Base-by-base conservation (phyloP, 2,113 vertebrate species). In the Corydoras maculifer region DNA sequence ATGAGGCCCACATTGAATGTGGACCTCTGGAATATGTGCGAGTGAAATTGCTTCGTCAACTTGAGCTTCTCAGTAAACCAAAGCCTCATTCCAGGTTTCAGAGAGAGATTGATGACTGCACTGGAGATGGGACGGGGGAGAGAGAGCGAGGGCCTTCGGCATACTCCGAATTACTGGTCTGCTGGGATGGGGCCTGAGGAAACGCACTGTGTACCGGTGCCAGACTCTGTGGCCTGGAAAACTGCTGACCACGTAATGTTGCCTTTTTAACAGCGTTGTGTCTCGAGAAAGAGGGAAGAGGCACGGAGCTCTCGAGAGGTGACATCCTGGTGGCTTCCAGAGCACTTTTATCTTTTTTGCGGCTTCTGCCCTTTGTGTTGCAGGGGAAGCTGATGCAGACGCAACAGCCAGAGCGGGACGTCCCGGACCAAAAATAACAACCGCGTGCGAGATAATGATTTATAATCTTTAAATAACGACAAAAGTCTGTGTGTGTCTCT, bases 331-430 rank as follows among this genome's bases (percentile, higher is more conserved):
- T 61, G 50, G 70, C 72, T 76, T 76, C 58, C 58, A 65, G 13
- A 50, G 35, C 13, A 31, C n/a, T 50, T 69, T 79, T 71, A 82
- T 85, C 79, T 79, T 58, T 43, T 51, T 74, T 58, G 31, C 68
- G 61, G 72, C 78, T 82, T 82, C 82, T 87, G 82, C 83, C 78
- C 62, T 7, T 68, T 78, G 65, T 75, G 60, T 76, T 75, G 67
- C 72, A 68, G 62, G 25, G 73, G 70, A 75, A 68, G 77, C 61
- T 59, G 69, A 62, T 72, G 74, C 59, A 71, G 70, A 77, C 62
- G 68, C 57, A 35, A 51, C 55, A 29, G 58, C 60, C 67, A 76
- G 25, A 74, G 65, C 65, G 9, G 14, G 25, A 49, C 57, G 68
- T 48, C 62, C 61, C 68, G 32, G 13, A 57, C 35, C 35, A 55